Evolutionary conservation across 2,888 invertebrate genomes (phyloP).

Genomic region (Drosophila stalkeri): DNA sequence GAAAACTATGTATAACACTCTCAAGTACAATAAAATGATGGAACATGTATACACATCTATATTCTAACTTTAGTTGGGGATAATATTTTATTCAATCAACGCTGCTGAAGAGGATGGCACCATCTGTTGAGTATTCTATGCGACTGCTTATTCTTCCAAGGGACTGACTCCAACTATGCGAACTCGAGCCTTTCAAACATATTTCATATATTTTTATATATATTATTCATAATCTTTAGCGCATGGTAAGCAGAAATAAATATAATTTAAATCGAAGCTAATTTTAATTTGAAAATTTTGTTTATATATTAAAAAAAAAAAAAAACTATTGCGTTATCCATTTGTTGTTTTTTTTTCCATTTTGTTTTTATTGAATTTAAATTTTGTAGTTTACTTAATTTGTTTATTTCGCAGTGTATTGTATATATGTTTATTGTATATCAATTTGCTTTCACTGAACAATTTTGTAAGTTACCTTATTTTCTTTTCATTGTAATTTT

Average conservation of each 20-base stretch:
- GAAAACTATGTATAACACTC: conserved; percentile 8
- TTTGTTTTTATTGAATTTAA: conserved; percentile 30
- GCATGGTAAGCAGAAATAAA: too few relatives aligned
- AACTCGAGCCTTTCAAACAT: background rate
- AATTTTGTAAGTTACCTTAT: conserved; percentile 24
- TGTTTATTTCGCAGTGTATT: conserved; percentile 23
- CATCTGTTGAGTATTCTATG: background rate
- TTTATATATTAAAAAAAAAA: conserved; percentile 2
- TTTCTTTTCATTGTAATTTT: background rate
- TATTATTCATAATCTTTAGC: too few relatives aligned
- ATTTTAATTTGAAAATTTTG: too few relatives aligned
- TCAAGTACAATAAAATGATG: conserved; percentile 29
- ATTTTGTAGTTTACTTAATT: conserved; percentile 33
- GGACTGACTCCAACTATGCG: background rate
- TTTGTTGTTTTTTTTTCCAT: conserved; percentile 4
- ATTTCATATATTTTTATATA: background rate
- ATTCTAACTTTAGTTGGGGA: background rate
- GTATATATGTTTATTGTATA: conserved; percentile 23
- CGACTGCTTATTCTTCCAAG: background rate
- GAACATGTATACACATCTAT: background rate
- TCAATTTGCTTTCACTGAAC: conserved; percentile 18
- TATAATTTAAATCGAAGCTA: too few relatives aligned
- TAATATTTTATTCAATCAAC: background rate
- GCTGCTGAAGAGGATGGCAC: background rate
- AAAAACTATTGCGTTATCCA: conserved; percentile 28